phyloP scores from a whole-genome alignment of 1,140 invertebrate genomes.

The Grapholita molesta region DNA sequence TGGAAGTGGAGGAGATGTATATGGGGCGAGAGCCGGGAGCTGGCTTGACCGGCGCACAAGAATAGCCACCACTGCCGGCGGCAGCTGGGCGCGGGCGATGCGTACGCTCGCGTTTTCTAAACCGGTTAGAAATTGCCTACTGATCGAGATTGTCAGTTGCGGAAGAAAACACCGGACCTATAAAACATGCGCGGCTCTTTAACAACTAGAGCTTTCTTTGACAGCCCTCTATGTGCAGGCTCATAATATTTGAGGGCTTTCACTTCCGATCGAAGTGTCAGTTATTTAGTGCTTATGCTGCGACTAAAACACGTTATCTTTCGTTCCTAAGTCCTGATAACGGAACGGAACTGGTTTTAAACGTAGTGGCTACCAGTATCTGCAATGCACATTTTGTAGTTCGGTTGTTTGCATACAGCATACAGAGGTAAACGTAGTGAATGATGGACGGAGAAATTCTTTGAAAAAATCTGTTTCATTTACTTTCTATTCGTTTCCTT shows the following conservation, averaged over 20 bases:
- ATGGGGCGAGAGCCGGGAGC: conserved; percentile 50
- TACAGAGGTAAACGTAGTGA: background rate
- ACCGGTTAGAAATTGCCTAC: conserved; percentile 76
- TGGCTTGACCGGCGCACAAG: conserved; percentile 31
- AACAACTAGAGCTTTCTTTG: conserved; percentile 48
- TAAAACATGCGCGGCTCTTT: conserved; percentile 41
- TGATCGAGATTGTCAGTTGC: conserved; percentile 68
- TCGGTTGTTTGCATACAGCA: no score
- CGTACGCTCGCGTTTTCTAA: conserved; percentile 66
- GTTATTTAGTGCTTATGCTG: background rate
- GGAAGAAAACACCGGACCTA: conserved; percentile 65
- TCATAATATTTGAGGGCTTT: conserved; percentile 10
- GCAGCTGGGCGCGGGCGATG: conserved; percentile 26
- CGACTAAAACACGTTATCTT: background rate
- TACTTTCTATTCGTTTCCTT: background rate
- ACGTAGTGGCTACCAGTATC: no score
- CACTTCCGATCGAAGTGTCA: background rate
- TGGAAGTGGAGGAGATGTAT: conserved; percentile 32
- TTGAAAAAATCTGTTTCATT: background rate
- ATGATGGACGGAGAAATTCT: background rate
- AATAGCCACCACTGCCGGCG: conserved; percentile 33
- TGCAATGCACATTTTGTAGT: no score
- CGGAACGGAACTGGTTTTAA: no score
- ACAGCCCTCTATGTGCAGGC: conserved; percentile 12
- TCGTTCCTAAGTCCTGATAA: no score